phyloP scores from a whole-genome alignment of 2,888 invertebrate species.

The Pomacea canaliculata region DNA sequence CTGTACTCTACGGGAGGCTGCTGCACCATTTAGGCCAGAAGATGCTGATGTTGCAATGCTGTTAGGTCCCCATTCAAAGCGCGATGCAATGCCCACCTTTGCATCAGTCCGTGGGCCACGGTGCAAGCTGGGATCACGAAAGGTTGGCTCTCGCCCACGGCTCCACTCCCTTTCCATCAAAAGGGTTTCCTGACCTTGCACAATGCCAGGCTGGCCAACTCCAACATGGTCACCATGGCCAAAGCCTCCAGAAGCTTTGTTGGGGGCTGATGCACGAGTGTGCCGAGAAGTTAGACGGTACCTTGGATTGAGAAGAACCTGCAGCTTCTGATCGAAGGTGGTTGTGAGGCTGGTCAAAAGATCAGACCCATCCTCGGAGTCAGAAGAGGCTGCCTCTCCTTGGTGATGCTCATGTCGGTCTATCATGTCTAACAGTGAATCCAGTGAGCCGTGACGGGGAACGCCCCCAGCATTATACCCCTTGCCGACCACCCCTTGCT shows the following conservation, averaged over 20 bases:
- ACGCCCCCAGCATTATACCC: constrained; percentile 38
- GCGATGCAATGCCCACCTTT: constrained; percentile 63
- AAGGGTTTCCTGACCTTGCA: background rate
- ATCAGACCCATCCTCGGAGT: constrained; percentile 63
- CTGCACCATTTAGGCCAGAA: background rate
- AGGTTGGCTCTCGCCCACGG: constrained; percentile 29
- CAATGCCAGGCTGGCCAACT: background rate
- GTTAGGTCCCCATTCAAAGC: constrained; percentile 54
- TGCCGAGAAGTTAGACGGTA: constrained; percentile 41
- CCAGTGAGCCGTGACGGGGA: constrained; percentile 73
- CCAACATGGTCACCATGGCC: background rate
- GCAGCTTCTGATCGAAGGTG: constrained; percentile 64
- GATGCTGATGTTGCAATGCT: constrained; percentile 5
- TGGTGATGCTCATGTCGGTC: constrained; percentile 56
- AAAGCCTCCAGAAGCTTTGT: background rate
- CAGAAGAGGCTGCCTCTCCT: constrained; percentile 54
- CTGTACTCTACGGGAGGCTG: constrained; percentile 3
- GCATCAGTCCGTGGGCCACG: constrained; percentile 56
- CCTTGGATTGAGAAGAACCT: constrained; percentile 60
- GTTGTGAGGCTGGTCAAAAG: constrained; percentile 60
- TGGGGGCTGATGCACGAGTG: background rate
- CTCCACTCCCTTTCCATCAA: background rate
- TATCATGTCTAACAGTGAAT: constrained; percentile 73
- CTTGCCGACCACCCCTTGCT: constrained; percentile 35
- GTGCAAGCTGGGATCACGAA: constrained; percentile 62